phyloP scores from a whole-genome alignment of 2,888 invertebrate genomes.

The Phengaris arion region DNA sequence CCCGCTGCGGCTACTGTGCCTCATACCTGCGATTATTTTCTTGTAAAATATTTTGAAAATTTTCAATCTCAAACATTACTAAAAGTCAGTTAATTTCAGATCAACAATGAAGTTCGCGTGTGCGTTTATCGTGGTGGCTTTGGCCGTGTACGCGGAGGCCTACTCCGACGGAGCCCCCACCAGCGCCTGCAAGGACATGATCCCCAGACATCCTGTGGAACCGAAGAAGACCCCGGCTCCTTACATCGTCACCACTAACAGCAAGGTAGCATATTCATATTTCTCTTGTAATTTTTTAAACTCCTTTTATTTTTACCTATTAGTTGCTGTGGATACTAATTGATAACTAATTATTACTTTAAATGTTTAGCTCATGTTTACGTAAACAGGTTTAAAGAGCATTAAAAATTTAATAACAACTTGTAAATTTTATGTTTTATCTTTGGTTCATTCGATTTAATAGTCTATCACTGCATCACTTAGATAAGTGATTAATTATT shows the following conservation, averaged over 20 bases:
- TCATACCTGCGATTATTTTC: no score
- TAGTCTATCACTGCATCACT: no score
- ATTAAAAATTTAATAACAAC: neutral
- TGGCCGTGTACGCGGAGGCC: constrained; percentile 59
- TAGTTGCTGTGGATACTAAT: neutral
- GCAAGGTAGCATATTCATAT: constrained; percentile 51
- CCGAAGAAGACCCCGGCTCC: constrained; percentile 79
- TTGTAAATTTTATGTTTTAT: neutral
- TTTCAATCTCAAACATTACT: no score
- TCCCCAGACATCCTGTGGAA: constrained; percentile 82
- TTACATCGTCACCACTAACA: constrained; percentile 75
- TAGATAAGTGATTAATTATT: no score
- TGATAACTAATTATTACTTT: neutral
- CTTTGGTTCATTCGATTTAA: neutral
- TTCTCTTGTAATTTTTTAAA: neutral
- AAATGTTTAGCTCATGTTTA: neutral
- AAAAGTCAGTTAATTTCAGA: neutral
- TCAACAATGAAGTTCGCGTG: constrained; percentile 51
- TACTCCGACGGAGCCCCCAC: constrained; percentile 83
- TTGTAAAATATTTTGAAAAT: no score
- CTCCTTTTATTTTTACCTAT: neutral
- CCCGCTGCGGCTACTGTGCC: no score
- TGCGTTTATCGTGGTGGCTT: constrained; percentile 49
- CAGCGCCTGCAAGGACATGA: constrained; percentile 82
- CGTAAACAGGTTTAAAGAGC: neutral